Evolutionary conservation across 1,140 invertebrate species (phyloP), one percentile per base, ranked within the genome.

Genomic region (Dermatophagoides farinae): DNA sequence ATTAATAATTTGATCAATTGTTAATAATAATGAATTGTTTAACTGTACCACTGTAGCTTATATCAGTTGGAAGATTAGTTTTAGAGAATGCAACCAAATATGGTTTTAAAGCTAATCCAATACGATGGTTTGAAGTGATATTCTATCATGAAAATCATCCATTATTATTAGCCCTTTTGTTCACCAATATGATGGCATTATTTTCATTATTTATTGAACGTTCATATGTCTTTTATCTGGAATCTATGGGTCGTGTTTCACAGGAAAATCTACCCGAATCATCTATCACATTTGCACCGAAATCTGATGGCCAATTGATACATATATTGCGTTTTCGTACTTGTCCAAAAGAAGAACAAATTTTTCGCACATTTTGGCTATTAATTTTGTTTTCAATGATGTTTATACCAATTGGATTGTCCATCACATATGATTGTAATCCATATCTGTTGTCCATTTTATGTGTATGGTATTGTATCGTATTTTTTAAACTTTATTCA

Each of bases 401-500:
- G 14, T 39, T 23, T 5, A 16, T 55, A 11, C 53, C 53, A 5
- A 20, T 55, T 39, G 31, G 14, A 25, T 14, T 55, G 2, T 39
- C 14, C 2, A 14, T 12, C 2, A 12, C 2, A n/a, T 20, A 4
- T 39, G 14, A n/a, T n/a, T n/a, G 25, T 40, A 55, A 55, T 55
- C 53, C 53, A 39, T 55, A 55, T 44, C 14, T 55, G 14, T 6
- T 55, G 14, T 20, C 38, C 2, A 20, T 40, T 4, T 2, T 55
- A n/a, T 55, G 53, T 44, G 5, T 55, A n/a, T 12, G 10, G 12
- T 40, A 55, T 44, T n/a, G 2, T 14, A 6, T 14, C 4, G 25
- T 23, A 20, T 55, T 55, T 38, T 25, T 55, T 11, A 55, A 55
- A 40, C 25, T 55, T 4, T 55, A 55, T 44, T 55, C 53, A 12